These are phyloP conservation scores for Sphenodon punctatus DNA, from an alignment of 2,797 vertebrate species.

Conservation along the genomic window DNA sequence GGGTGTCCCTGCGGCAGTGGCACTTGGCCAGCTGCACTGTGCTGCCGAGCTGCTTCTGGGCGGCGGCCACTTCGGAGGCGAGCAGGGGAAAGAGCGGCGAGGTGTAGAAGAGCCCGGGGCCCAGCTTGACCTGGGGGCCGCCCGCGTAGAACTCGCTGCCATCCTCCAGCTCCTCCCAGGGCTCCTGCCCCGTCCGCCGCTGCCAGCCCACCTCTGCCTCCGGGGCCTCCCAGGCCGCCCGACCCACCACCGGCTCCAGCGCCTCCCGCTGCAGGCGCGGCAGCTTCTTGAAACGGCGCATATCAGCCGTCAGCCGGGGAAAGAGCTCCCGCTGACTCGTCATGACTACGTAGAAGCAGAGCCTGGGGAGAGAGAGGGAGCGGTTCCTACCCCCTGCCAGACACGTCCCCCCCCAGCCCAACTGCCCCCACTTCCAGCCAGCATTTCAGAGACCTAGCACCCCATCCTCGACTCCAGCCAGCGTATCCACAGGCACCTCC, in stretches of 20 bases:
- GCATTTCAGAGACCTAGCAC: background rate
- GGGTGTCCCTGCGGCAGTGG: constrained; percentile 94
- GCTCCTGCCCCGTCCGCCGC: constrained; percentile 69
- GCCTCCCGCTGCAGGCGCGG: constrained; percentile 85
- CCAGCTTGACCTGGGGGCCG: constrained; percentile 59
- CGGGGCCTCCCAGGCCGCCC: constrained; percentile 58
- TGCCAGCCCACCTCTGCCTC: constrained; percentile 74
- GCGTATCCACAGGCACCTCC: too few species aligned
- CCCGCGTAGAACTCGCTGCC: constrained; percentile 77
- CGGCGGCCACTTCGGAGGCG: constrained; percentile 86
- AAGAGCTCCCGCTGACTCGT: constrained; percentile 97
- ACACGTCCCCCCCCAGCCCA: too few species aligned
- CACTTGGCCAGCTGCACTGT: constrained; percentile 94
- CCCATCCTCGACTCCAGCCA: background rate
- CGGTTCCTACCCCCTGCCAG: background rate
- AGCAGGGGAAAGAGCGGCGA: constrained; percentile 89
- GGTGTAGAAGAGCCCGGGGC: constrained; percentile 77
- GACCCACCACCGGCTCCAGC: constrained; percentile 74
- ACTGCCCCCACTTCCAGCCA: background rate
- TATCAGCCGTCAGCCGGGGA: constrained; percentile 92
- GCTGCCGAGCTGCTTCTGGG: constrained; percentile 86
- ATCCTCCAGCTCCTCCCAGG: constrained; percentile 71
- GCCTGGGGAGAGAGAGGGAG: constrained; percentile 70
- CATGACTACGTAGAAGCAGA: constrained; percentile 95
- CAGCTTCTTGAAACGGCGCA: constrained; percentile 94